Percentiles rank a stretch among this genome's conserved stretches.
Evolutionary conservation across 2,113 vertebrate genomes (phyloP).

Genomic region (Crotalus horridus): DNA sequence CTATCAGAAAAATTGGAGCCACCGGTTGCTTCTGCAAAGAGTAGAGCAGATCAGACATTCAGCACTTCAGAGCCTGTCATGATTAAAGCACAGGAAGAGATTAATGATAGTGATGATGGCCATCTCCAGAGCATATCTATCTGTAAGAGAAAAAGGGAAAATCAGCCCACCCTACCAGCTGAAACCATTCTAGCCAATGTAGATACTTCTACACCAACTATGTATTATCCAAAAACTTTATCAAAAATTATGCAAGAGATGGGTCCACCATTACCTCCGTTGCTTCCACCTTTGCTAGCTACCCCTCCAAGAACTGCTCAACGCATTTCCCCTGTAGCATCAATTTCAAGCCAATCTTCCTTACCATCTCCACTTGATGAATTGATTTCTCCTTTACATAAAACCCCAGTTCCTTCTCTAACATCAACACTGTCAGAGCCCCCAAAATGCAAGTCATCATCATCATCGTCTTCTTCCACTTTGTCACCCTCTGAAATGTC

Average conservation of each 20-base stretch:
- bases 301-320: conserved; percentile 77
- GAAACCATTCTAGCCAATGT: conserved; percentile 48
- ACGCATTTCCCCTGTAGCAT: conserved; percentile 61
- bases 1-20: conserved; percentile 49
- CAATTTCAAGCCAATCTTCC: conserved; percentile 65
- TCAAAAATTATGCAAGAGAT: conserved; percentile 79
- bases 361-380: conserved; percentile 73
- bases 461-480: conserved; percentile 48
- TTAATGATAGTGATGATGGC: background rate
- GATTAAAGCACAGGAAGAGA: background rate
- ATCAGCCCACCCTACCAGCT: background rate
- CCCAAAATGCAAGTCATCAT: conserved; percentile 56
- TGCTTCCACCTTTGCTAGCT: conserved; percentile 78
- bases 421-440: conserved; percentile 58
- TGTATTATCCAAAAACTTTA: conserved; percentile 66
- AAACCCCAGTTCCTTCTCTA: conserved; percentile 55
- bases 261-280: conserved; percentile 85
- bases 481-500: conserved; percentile 64
- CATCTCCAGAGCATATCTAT: conserved; percentile 19
- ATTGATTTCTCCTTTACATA: conserved; percentile 60
- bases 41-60: conserved; percentile 30
- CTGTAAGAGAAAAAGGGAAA: conserved; percentile 28
- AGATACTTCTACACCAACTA: conserved; percentile 52
- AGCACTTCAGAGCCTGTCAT: conserved; percentile 27
- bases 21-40: conserved; percentile 10